Base-by-base conservation (phyloP, 2,113 vertebrate genomes). In the Scomber japonicus region DNA sequence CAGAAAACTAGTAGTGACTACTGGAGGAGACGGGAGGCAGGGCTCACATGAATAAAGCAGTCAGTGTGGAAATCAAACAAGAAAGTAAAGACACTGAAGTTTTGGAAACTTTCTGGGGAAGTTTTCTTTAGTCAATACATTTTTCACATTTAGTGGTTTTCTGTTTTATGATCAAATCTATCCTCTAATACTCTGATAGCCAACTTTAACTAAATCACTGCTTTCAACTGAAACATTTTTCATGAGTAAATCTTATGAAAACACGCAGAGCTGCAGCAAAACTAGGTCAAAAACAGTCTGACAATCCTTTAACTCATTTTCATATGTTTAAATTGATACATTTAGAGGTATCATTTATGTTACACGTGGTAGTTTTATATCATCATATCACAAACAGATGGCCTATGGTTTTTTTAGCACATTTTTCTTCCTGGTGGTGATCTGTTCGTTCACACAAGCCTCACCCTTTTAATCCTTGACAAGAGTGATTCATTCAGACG, bases 1-100 rank as follows among this genome's bases (percentile, higher is more conserved):
- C 49, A 60, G 40, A 40, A 74, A 69, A 75, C 3, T 35, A 3
- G 51, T 21, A 50, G 21, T 55, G 21, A 64, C 27, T 24, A 64
- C 27, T 24, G n/a, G 15, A 17, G 40, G 10, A 30, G 54, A 64
- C 2, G 62, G 27, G 19, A 75, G 16, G 45, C 24, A 1, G 1
- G n/a, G 8, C 4, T 74, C n/a, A 10, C 31, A 73, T 77, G 11
- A 64, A 73, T 83, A 73, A 55, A 70, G 67, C 54, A 78, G n/a
- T 64, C 46, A 5, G 27, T 16, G 8, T 24, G 44, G 24, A 63
- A 71, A 53, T 61, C 30, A 60, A 70, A 69, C 7, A 48, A 44
- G 31, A 62, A 49, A 46, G 12, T 16, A 13, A 17, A 62, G 54
- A 17, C 62, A 45, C 19, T 44, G 14, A 66, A 27, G 40, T 71